A percentile compares a stretch with the other conserved stretches of the same genome.
Conservation (phyloP, 2,888 invertebrate species). For the Caenorhabditis angaria region DNA sequence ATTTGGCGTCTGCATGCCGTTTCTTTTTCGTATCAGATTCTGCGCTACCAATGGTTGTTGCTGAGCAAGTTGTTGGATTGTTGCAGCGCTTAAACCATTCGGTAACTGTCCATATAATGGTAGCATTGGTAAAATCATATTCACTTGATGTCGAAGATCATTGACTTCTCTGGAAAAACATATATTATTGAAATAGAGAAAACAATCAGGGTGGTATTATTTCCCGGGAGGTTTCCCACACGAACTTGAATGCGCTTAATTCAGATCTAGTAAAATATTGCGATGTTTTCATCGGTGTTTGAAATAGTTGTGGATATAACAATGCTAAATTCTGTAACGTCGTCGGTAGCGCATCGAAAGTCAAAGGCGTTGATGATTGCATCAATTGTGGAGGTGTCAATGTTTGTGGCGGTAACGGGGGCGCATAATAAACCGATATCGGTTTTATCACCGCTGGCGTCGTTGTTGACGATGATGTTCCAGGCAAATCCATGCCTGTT, state of each 20-base stretch:
- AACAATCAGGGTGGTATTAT: neutral
- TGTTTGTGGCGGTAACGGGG: constrained; percentile 23
- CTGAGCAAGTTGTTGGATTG: constrained; percentile 6
- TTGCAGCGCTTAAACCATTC: constrained; percentile 7
- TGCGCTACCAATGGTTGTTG: constrained; percentile 19
- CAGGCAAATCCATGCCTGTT: constrained; percentile 37
- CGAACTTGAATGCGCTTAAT: constrained; percentile 36
- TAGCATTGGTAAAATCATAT: constrained; percentile 39
- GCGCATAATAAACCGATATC: constrained; percentile 12
- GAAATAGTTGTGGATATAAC: constrained; percentile 17
- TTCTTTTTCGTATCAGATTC: constrained; percentile 21
- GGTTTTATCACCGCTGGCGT: constrained; percentile 15
- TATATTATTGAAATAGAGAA: neutral
- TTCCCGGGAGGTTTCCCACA: constrained; percentile 3
- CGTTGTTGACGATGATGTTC: constrained; percentile 29
- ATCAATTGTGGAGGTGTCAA: constrained; percentile 3
- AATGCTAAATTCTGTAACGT: neutral
- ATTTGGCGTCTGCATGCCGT: constrained; percentile 27
- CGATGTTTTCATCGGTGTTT: constrained; percentile 10
- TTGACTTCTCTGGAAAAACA: constrained; percentile 41
- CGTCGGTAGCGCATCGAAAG: neutral
- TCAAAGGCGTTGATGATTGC: neutral
- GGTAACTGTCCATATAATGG: constrained; percentile 19
- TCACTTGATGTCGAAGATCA: constrained; percentile 35
- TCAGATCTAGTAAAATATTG: constrained; percentile 30